A percentile compares a stretch with the other conserved stretches of the same genome.
Conservation (phyloP, 1,140 invertebrate species). For the Meloidogyne chitwoodi region DNA sequence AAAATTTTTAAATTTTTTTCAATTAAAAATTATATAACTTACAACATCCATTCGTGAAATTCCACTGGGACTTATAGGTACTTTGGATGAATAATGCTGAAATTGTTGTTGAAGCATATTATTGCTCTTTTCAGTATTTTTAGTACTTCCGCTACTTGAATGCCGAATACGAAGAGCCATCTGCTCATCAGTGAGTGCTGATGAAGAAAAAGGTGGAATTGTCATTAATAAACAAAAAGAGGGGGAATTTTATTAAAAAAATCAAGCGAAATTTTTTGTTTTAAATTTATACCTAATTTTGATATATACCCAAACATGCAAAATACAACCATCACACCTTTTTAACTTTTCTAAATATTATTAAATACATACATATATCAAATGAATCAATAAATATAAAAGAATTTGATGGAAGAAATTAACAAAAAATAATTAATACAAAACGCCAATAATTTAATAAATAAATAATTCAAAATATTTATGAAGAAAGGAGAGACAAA, state of each 20-base stretch:
- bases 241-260: neutral
- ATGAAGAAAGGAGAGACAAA: no score
- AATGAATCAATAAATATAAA: neutral
- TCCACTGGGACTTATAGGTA: neutral
- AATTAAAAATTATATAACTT: neutral
- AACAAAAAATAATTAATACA: no score
- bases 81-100: neutral
- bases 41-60: constrained; percentile 23
- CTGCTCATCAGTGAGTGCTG: constrained; percentile 7
- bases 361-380: neutral
- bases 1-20: neutral
- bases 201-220: constrained; percentile 1
- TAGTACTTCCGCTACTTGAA: constrained; percentile 5
- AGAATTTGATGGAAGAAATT: neutral
- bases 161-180: constrained; percentile 17
- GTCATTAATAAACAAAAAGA: neutral
- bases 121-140: neutral
- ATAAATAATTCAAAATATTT: no score
- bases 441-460: no score
- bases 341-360: neutral
- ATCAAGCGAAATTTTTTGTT: neutral
- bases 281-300: neutral
- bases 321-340: neutral
- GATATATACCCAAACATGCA: neutral
- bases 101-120: constrained; percentile 2